Base-by-base conservation (phyloP, 2,888 invertebrate genomes). In the Trissolcus brochymenae region DNA sequence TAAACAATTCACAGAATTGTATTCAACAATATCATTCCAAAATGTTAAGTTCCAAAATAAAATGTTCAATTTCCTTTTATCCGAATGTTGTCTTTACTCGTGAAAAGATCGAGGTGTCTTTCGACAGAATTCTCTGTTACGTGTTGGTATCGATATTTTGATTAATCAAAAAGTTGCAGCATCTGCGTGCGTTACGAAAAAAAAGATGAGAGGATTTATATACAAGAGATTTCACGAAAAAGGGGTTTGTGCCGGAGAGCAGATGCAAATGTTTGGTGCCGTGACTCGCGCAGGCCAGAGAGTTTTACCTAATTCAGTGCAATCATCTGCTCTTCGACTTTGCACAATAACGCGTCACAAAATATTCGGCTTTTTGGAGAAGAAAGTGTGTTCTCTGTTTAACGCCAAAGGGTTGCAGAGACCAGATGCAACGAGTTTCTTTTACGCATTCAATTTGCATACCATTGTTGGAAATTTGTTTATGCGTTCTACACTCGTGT, bases 181-280 rank as follows among this genome's bases (percentile, higher is more conserved):
- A 51, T 51, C 51, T 51, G 19, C 35, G 35, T 35, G 6, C 35
- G 35, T 35, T 35, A 35, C 9, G 35, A 9, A 35, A 7, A 35
- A 7, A 35, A 35, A 35, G 35, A 35, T 35, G 35, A 35, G 35
- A 35, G 35, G 35, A 35, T 35, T 35, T 11, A 35, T 35, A 35
- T 11, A 9, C 9, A 35, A 35, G 35, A 35, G 49, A 59, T 21
- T 78, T 81, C 81, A 65, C 82, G 81, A 67, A 80, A 82, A 83
- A 81, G 76, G 71, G 73, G 61, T 60, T 59, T 9, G 14, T 16
- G n/a, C 41, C 57, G 53, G 13, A 25, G 46, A 70, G 73, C 82
- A 83, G 83, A 83, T 83, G 83, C 80, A 81, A 81, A 81, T 80
- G 54, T 76, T 29, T 54, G 46, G 54, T 72, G 55, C 70, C 73